A percentile compares a stretch with the other conserved stretches of the same genome.
Evolutionary conservation across 1,140 invertebrate species (phyloP).

Genomic region (Zaprionus nigranus): DNA sequence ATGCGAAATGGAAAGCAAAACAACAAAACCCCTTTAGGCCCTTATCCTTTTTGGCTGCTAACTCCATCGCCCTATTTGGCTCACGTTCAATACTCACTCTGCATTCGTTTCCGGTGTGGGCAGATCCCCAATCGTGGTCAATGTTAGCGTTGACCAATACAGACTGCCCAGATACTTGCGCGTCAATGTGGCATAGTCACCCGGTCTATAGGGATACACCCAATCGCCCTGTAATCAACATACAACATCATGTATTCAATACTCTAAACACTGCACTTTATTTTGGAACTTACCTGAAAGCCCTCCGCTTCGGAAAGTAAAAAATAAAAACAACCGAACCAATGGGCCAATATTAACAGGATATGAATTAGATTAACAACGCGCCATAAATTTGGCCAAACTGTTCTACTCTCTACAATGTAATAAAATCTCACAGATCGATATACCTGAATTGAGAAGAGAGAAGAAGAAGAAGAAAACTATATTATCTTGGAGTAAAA

Average conservation of each 20-base stretch:
- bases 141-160: slow-evolving; percentile 97
- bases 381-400: slow-evolving; percentile 98
- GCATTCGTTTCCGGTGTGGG: slow-evolving; percentile 97
- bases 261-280: background rate
- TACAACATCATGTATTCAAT: background rate
- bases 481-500: no score
- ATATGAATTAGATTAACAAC: slow-evolving; percentile 98
- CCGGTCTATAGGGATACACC: slow-evolving; percentile 95
- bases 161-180: slow-evolving; percentile 97
- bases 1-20: slow-evolving; percentile 15
- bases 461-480: background rate
- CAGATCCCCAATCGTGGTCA: slow-evolving; percentile 98
- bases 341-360: slow-evolving; percentile 96
- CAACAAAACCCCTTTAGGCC: slow-evolving; percentile 30
- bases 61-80: background rate
- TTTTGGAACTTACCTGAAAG: slow-evolving; percentile 87
- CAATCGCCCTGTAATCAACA: slow-evolving; percentile 89
- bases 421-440: slow-evolving; percentile 97
- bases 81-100: slow-evolving; percentile 92
- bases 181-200: slow-evolving; percentile 93
- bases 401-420: slow-evolving; percentile 97
- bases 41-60: background rate
- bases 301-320: slow-evolving; percentile 95
- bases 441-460: slow-evolving; percentile 88
- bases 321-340: slow-evolving; percentile 99